Conservation (phyloP, 2,113 vertebrate species). For the Hepsetus odoe region DNA sequence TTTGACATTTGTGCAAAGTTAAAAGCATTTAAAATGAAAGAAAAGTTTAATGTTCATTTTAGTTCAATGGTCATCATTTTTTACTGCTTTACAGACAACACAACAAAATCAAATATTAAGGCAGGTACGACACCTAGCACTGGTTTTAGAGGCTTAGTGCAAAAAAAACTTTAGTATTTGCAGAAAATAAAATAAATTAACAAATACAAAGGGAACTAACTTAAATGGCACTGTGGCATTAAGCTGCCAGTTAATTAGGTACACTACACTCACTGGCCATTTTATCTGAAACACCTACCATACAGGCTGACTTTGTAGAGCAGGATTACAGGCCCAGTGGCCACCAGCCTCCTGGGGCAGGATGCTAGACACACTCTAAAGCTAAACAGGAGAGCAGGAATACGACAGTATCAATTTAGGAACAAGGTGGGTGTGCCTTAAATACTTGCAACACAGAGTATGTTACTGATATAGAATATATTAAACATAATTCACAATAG, state of each 20-base stretch:
- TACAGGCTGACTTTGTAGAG: not conserved
- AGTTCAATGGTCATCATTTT: not conserved
- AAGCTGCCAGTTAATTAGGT: not conserved
- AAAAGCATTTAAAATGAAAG: not conserved
- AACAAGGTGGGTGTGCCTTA: no score
- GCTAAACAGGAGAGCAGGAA: no score
- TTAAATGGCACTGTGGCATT: not conserved
- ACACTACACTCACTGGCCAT: not conserved
- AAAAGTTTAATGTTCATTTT: not conserved
- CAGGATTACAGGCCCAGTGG: not conserved
- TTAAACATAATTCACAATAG: not conserved
- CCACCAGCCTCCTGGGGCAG: no score
- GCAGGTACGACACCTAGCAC: conserved; percentile 16
- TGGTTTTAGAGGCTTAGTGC: not conserved
- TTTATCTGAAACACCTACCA: not conserved
- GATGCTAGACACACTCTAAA: no score
- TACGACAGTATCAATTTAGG: no score
- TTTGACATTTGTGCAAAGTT: not conserved
- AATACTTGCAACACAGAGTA: no score
- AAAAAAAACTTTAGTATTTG: conserved; percentile 22
- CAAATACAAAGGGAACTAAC: conserved; percentile 43
- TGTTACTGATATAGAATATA: not conserved
- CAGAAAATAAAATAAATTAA: conserved; percentile 50
- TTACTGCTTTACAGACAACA: not conserved
- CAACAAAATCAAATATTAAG: conserved; percentile 15